Evolutionary conservation across 2,888 invertebrate genomes (phyloP).

Genomic region (Diachrysia chrysitis): DNA sequence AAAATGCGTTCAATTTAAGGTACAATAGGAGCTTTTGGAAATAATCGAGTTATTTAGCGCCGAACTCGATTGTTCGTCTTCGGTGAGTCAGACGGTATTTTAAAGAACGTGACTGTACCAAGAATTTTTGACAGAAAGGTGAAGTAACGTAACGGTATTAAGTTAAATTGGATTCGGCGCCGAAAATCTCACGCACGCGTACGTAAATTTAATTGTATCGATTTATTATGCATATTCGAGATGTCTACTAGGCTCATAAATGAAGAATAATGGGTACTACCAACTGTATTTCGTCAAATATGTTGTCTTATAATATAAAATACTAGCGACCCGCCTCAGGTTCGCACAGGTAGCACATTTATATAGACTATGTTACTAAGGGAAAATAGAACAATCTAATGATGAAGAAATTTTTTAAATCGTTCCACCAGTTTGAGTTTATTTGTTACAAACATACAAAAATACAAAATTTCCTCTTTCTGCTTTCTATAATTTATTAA

Average conservation of each 20-base stretch:
- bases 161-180: slow-evolving; percentile 42
- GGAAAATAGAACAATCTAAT: too few relatives aligned
- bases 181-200: slow-evolving; percentile 14
- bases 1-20: slow-evolving; percentile 31
- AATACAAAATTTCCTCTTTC: too few relatives aligned
- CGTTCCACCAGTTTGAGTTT: too few relatives aligned
- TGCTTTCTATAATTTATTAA: not conserved
- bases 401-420: too few relatives aligned
- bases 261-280: not conserved
- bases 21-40: slow-evolving; percentile 45
- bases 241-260: not conserved
- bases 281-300: not conserved
- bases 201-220: slow-evolving; percentile 21
- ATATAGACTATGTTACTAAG: too few relatives aligned
- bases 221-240: slow-evolving; percentile 11
- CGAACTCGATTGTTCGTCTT: slow-evolving; percentile 31
- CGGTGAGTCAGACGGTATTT: slow-evolving; percentile 52
- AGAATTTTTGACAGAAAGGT: slow-evolving; percentile 52
- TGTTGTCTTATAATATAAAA: not conserved
- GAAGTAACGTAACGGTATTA: slow-evolving; percentile 50
- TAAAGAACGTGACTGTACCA: slow-evolving; percentile 37
- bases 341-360: too few relatives aligned
- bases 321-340: too few relatives aligned
- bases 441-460: too few relatives aligned
- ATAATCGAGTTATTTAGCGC: slow-evolving; percentile 44